Evolutionary conservation across 2,888 invertebrate genomes (phyloP), one percentile per base, ranked within the genome.

Genomic region (Elysia crispata): DNA sequence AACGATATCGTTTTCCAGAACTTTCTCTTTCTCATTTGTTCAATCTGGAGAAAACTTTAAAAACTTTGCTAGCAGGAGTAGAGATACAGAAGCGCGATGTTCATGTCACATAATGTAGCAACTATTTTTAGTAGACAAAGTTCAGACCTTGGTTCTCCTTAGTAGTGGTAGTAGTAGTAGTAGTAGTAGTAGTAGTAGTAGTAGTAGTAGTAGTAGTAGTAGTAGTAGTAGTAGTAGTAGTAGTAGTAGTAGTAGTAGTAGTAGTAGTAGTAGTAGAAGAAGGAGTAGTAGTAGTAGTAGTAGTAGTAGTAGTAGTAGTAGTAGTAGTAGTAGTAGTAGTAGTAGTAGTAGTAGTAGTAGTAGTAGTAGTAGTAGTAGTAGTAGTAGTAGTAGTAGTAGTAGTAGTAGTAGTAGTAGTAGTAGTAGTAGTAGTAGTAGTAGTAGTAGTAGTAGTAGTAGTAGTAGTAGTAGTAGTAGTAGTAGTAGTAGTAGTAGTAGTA

Each of bases 321-420:
- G 54, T 54, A 54, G 64, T n/a, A 64, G 64, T n/a, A 64, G 64
- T n/a, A 64, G 64, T 64, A 64, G 64, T 64, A 64, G 64, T 64
- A 64, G 13, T 64, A 64, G 64, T 64, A 64, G 64, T 64, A 64
- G 64, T 64, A 64, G 64, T n/a, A 64, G 64, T n/a, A 64, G 64
- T n/a, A 64, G 64, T n/a, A 64, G 64, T n/a, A 64, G 64, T n/a
- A 64, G 64, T n/a, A 64, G 64, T 64, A 64, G 64, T 64, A 64
- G 64, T 64, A 64, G 64, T 64, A 64, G 23, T 64, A 64, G 64
- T 64, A 64, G 64, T 64, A 64, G 64, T 64, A 54, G 54, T 54
- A 54, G 54, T 54, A 54, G 54, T 54, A 54, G 54, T 54, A 54
- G 54, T 54, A 54, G 54, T 54, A 54, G 54, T 54, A 54, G 54